These are phyloP conservation scores for Clivina fossor DNA, from an alignment of 2,888 invertebrate species.

Conservation along the genomic window DNA sequence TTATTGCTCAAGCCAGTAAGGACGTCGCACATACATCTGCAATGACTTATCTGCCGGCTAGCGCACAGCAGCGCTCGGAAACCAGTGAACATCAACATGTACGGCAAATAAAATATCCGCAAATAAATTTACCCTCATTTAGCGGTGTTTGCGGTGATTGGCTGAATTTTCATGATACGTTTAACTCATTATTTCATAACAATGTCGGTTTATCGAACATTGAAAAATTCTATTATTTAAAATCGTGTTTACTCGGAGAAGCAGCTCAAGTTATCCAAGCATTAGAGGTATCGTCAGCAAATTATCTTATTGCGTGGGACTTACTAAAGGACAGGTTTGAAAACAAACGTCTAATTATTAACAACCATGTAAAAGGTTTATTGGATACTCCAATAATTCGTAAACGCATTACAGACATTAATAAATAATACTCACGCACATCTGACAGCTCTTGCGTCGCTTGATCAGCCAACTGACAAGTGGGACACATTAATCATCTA, in stretches of 20 bases:
- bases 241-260: conserved; percentile 24
- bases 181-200: conserved; percentile 29
- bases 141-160: conserved; percentile 19
- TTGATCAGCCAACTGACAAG: conserved; percentile 38
- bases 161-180: conserved; percentile 28
- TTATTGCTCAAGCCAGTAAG: no score
- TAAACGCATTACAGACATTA: no score
- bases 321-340: conserved; percentile 25
- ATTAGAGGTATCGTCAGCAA: conserved; percentile 22
- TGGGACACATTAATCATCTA: conserved; percentile 41
- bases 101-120: conserved; percentile 24
- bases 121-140: conserved; percentile 26
- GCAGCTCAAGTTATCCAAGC: conserved; percentile 33
- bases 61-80: background rate
- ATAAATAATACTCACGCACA: no score
- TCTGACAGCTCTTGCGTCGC: conserved; percentile 38
- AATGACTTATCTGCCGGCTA: background rate
- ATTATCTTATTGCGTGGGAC: conserved; percentile 33
- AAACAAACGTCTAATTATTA: conserved; percentile 29
- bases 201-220: conserved; percentile 16
- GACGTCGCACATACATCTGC: no score
- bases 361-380: conserved; percentile 28
- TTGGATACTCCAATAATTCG: conserved; percentile 16
- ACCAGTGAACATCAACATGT: conserved; percentile 5
- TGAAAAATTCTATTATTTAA: conserved; percentile 31